Conservation (phyloP, 2,113 vertebrate genomes). For the cattle (Bos taurus) region DNA sequence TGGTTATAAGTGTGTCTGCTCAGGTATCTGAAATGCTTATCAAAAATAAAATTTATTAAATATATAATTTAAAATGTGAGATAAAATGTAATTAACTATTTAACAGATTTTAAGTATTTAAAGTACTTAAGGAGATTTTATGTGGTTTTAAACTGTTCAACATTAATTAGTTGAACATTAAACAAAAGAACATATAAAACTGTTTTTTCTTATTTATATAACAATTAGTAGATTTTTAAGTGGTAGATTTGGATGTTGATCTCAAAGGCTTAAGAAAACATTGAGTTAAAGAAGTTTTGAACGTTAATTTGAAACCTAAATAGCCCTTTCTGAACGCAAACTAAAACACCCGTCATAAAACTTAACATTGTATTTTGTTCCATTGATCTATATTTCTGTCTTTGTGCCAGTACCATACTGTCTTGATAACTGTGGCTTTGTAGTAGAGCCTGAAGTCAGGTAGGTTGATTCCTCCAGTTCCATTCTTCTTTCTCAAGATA, state of each 20-base stretch:
- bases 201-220: background rate
- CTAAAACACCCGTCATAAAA: background rate
- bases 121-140: background rate
- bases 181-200: background rate
- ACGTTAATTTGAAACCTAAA: background rate
- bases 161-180: background rate
- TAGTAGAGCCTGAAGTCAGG: too few species aligned
- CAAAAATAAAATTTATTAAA: background rate
- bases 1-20: background rate
- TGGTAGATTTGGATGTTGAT: background rate
- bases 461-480: too few species aligned
- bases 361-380: background rate
- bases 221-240: background rate
- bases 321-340: background rate
- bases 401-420: too few species aligned
- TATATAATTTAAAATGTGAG: background rate
- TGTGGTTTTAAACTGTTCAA: background rate
- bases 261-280: background rate
- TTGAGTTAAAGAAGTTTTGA: background rate
- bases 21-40: slow-evolving; percentile 3
- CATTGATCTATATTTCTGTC: too few species aligned
- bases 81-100: background rate
- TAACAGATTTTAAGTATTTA: background rate
- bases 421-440: too few species aligned
- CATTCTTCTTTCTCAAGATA: too few species aligned